phyloP scores from a whole-genome alignment of 2,888 invertebrate species.

The Thera obeliscata region DNA sequence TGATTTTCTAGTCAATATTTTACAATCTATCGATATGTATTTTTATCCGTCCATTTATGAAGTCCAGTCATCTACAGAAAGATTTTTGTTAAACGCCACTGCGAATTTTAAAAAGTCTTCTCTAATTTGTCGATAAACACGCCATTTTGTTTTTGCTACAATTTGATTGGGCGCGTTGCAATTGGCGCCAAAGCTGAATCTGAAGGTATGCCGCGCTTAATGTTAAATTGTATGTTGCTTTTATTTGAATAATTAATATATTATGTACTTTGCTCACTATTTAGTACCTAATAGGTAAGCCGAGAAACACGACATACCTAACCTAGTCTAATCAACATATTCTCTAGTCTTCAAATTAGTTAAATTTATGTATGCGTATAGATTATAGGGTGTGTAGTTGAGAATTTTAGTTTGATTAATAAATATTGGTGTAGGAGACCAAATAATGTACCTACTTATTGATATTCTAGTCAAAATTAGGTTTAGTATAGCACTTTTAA shows the following conservation, averaged over 20 bases:
- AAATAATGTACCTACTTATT: neutral
- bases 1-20: constrained; percentile 26
- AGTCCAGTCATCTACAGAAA: neutral
- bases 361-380: neutral
- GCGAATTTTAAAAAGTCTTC: neutral
- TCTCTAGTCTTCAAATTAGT: constrained; percentile 20
- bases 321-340: constrained; percentile 9
- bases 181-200: neutral
- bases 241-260: neutral
- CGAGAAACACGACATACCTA: neutral
- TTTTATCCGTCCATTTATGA: constrained; percentile 1
- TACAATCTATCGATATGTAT: constrained; percentile 11
- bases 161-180: neutral
- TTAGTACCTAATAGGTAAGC: constrained; percentile 21
- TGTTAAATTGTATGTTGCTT: constrained; percentile 2
- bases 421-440: constrained; percentile 13
- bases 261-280: constrained; percentile 21
- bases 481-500: neutral
- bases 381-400: neutral
- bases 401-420: neutral
- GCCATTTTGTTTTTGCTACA: constrained; percentile 16
- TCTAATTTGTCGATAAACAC: constrained; percentile 7
- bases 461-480: constrained; percentile 17
- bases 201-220: neutral
- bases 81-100: neutral